Evolutionary conservation across 2,888 invertebrate species (phyloP), one percentile per base, ranked within the genome.

Genomic region (Philereme transversata): DNA sequence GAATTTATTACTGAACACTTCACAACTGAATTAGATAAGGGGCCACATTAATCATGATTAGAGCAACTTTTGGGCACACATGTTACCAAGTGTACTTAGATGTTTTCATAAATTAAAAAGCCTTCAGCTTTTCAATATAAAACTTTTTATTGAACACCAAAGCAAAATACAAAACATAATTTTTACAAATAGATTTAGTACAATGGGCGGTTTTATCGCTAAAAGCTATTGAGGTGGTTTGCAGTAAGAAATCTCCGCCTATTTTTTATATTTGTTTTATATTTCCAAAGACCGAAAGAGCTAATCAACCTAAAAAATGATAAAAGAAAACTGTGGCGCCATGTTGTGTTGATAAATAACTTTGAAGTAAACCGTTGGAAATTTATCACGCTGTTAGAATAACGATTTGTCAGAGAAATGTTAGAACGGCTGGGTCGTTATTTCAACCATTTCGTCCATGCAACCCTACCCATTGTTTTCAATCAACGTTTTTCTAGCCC

Each of bases 291-390:
- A 22, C 22, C 22, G 1, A 22, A 22, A 22, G 3, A 22, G 22
- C 22, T 3, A 34, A 9, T 47, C 5, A 9, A 49, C 48, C n/a
- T n/a, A 49, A 49, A 11, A 45, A 45, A 36, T 36, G 36, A 6
- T 5, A 5, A 50, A 36, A 50, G 5, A 59, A 43, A 54, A 54
- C 40, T 5, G 9, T 46, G 48, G 59, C 40, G 10, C 41, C 51
- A 54, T 50, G 33, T 45, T 59, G 45, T 41, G 41, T 35, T 45
- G 54, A 53, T 48, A 52, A 36, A 59, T 40, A 54, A 46, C 41
- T 46, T 60, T 54, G 40, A 50, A 54, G 46, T 45, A 45, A 35
- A 50, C 38, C 44, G 50, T 38, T 53, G 34, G 5, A 34, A 45
- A 58, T 45, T 50, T 45, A 34, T 41, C 33, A 22, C 41, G 55